These are phyloP conservation scores for Brachyistius frenatus DNA, from an alignment of 2,113 vertebrate genomes.

Conservation along the genomic window DNA sequence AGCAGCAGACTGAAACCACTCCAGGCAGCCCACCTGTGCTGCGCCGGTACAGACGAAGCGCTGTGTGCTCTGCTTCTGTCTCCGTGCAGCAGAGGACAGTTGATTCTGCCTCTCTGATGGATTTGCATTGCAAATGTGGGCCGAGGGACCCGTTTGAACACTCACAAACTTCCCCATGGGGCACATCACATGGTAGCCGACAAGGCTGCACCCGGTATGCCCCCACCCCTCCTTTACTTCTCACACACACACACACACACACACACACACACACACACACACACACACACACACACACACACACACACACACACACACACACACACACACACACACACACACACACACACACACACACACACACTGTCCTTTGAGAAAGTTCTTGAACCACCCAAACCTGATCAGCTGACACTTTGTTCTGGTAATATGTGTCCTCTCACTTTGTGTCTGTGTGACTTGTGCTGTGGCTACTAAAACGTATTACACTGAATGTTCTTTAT, in stretches of 20 bases:
- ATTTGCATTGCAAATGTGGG: constrained; percentile 77
- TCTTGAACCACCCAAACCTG: constrained; percentile 16
- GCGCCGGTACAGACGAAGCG: neutral
- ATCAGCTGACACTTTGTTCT: neutral
- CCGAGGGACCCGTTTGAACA: constrained; percentile 51
- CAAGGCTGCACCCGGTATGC: neutral
- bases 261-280: neutral
- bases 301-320: too few relatives aligned
- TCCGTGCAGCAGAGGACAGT: constrained; percentile 28
- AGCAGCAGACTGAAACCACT: constrained; percentile 24
- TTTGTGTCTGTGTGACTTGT: neutral
- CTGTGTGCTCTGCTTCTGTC: neutral
- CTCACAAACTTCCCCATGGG: constrained; percentile 28
- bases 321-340: too few relatives aligned
- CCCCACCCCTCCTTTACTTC: neutral
- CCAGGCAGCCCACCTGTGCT: constrained; percentile 38
- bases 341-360: neutral
- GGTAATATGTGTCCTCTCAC: neutral
- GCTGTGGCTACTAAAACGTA: neutral
- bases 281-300: neutral
- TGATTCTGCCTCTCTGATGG: constrained; percentile 31
- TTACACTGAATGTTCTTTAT: neutral
- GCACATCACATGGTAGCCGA: constrained; percentile 37
- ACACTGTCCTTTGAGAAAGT: neutral
- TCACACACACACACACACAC: too few relatives aligned